These are phyloP conservation scores for Lithophane semibrunnea DNA, from an alignment of 2,888 invertebrate genomes.

Conservation along the genomic window DNA sequence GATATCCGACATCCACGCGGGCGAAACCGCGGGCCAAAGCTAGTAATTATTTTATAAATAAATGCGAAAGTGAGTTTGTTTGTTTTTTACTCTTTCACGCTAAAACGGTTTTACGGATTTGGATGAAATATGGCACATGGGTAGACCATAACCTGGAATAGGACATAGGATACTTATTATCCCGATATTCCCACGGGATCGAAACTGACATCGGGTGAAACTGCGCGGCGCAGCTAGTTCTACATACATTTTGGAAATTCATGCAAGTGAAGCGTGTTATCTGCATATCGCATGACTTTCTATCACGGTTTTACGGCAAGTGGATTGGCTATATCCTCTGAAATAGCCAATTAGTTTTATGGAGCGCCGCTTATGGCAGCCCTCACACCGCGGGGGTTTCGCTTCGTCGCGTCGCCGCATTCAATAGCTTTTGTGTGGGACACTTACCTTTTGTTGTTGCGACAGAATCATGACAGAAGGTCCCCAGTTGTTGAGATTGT, in stretches of 20 bases:
- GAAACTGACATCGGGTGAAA: no score
- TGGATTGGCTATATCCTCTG: conserved; percentile 70
- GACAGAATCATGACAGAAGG: conserved; percentile 78
- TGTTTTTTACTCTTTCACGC: no score
- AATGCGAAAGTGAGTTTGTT: no score
- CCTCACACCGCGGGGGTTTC: conserved; percentile 61
- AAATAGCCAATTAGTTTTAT: conserved; percentile 79
- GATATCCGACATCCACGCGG: no score
- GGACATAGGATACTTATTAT: no score
- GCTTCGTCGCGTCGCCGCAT: conserved; percentile 71
- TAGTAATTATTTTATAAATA: no score
- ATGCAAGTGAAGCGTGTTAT: conserved; percentile 58
- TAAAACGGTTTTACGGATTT: no score
- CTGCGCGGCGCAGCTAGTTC: not conserved
- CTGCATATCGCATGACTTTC: conserved; percentile 70
- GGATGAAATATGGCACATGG: no score
- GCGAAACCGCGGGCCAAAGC: no score
- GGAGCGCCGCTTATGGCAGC: conserved; percentile 68
- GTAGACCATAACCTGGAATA: no score
- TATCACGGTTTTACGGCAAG: conserved; percentile 73
- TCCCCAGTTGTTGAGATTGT: conserved; percentile 74
- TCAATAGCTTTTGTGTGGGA: conserved; percentile 79
- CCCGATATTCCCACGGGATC: no score
- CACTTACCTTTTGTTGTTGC: conserved; percentile 81
- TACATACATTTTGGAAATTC: conserved; percentile 56